phyloP scores from a whole-genome alignment of 1,140 invertebrate species.

The Mylabris phalerata region DNA sequence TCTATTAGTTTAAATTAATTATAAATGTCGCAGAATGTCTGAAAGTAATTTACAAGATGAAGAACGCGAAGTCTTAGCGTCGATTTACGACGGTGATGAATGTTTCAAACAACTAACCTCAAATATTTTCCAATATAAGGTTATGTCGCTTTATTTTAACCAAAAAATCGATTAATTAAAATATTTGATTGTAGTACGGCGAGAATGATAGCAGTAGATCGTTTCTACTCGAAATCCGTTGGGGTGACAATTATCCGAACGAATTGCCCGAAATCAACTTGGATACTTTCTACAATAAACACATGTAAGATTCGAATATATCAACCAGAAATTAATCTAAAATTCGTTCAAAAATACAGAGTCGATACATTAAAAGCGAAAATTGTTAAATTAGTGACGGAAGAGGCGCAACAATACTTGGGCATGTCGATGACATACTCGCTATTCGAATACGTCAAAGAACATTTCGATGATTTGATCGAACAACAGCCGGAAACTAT shows the following conservation, averaged over 20 bases:
- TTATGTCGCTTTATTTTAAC: conserved; percentile 39
- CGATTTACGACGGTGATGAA: conserved; percentile 90
- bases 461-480: conserved; percentile 66
- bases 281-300: conserved; percentile 90
- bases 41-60: conserved; percentile 70
- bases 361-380: conserved; percentile 64
- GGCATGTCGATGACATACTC: conserved; percentile 93
- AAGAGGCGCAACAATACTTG: conserved; percentile 71
- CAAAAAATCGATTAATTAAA: background rate
- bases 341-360: conserved; percentile 45
- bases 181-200: conserved; percentile 61
- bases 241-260: conserved; percentile 79
- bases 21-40: conserved; percentile 44
- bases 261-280: conserved; percentile 75
- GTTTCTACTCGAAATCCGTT: conserved; percentile 81
- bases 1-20: background rate
- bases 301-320: conserved; percentile 63
- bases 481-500: conserved; percentile 56
- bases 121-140: conserved; percentile 86
- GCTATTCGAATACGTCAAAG: conserved; percentile 86
- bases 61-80: conserved; percentile 82
- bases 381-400: conserved; percentile 55
- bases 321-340: background rate
- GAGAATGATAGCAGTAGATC: conserved; percentile 72
- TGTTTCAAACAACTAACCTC: conserved; percentile 74